Conservation (phyloP, 2,797 vertebrate genomes). For the Trichosurus vulpecula region DNA sequence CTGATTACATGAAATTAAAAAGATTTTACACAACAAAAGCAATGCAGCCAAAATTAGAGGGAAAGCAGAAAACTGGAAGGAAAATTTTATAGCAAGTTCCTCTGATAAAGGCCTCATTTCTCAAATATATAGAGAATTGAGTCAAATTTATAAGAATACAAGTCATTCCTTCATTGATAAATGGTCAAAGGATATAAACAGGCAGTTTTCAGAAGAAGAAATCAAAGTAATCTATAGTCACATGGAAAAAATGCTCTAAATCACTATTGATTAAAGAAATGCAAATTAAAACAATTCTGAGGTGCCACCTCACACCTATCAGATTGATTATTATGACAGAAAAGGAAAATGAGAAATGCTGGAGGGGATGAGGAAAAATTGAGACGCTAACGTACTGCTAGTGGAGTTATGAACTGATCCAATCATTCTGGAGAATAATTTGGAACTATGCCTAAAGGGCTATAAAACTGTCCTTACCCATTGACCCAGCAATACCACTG, state of each 20-base stretch:
- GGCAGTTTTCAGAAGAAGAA: neutral
- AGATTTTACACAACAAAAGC: neutral
- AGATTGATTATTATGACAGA: neutral
- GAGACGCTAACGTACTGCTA: neutral
- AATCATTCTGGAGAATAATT: neutral
- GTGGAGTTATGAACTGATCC: neutral
- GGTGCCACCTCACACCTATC: neutral
- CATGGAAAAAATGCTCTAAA: neutral
- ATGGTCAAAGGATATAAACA: neutral
- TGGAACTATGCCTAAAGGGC: neutral
- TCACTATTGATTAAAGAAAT: neutral
- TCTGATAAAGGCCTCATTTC: neutral
- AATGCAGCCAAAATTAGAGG: neutral
- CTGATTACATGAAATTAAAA: neutral
- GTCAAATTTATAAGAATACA: neutral
- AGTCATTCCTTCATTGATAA: neutral
- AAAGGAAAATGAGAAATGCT: neutral
- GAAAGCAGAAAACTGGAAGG: neutral
- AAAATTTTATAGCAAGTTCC: neutral
- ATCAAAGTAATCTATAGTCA: neutral
- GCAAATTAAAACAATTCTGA: neutral
- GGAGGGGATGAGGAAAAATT: neutral
- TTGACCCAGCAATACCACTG: neutral
- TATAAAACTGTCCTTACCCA: neutral
- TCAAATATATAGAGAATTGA: neutral